A percentile compares a stretch with the other conserved stretches of the same genome.
Evolutionary conservation across 2,113 vertebrate species (phyloP).

Genomic region (Bos taurus): DNA sequence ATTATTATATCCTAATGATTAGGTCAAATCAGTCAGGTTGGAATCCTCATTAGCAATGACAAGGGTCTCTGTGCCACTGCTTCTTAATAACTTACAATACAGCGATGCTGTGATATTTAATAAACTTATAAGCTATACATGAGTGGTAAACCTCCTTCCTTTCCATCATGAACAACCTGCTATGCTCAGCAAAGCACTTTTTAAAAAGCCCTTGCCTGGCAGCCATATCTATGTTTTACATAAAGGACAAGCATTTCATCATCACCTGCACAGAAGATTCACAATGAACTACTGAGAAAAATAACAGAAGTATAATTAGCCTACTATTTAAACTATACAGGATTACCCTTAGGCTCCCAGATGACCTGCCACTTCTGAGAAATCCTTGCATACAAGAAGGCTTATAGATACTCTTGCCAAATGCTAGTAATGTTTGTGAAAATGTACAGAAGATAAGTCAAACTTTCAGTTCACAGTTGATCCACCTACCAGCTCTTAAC

Average conservation of each 20-base stretch:
- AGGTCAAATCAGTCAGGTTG: conserved; percentile 64
- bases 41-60: conserved; percentile 56
- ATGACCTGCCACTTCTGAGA: background rate
- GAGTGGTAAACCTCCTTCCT: background rate
- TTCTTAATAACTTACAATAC: conserved; percentile 53
- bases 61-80: conserved; percentile 37
- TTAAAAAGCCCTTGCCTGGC: conserved; percentile 25
- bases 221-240: conserved; percentile 34
- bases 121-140: conserved; percentile 30
- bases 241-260: conserved; percentile 7
- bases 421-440: background rate
- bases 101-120: conserved; percentile 42
- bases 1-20: conserved; percentile 57
- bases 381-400: background rate
- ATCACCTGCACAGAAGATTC: conserved; percentile 27
- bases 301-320: background rate
- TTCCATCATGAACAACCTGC: conserved; percentile 19
- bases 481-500: conserved; percentile 30
- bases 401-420: background rate
- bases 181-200: conserved; percentile 2
- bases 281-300: conserved; percentile 9
- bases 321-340: background rate
- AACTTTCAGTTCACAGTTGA: background rate
- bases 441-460: background rate
- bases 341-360: background rate